phyloP scores from a whole-genome alignment of 2,113 vertebrate genomes.

The Melanostigma gelatinosum region DNA sequence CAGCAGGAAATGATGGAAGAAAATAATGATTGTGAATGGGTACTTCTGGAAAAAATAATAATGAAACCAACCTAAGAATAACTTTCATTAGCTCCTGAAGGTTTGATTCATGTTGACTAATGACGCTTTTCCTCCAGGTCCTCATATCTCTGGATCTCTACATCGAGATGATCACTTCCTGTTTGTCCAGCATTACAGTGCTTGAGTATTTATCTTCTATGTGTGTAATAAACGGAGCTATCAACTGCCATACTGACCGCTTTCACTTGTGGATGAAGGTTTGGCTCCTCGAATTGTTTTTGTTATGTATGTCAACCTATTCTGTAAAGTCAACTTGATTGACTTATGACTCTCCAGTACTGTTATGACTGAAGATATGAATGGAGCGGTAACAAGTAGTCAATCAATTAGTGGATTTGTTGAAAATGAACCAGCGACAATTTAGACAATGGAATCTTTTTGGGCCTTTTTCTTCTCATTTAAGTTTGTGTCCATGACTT shows the following conservation, averaged over 20 bases:
- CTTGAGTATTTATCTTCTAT: constrained; percentile 66
- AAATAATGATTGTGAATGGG: background rate
- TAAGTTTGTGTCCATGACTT: too few species aligned
- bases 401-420: background rate
- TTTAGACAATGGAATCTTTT: too few species aligned
- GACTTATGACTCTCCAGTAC: background rate
- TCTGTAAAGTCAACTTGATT: background rate
- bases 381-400: background rate
- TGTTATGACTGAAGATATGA: background rate
- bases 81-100: constrained; percentile 11
- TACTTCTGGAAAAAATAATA: background rate
- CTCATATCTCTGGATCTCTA: constrained; percentile 29
- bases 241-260: constrained; percentile 34
- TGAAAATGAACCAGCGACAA: background rate
- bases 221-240: constrained; percentile 74
- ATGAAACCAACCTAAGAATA: background rate
- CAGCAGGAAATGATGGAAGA: background rate
- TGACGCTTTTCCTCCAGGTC: constrained; percentile 34
- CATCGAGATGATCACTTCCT: constrained; percentile 38
- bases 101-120: constrained; percentile 15
- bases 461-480: too few species aligned
- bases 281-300: background rate
- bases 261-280: background rate
- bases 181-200: constrained; percentile 38
- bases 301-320: background rate